These are phyloP conservation scores for Eleutherodactylus coqui DNA, from an alignment of 2,797 vertebrate genomes.

Conservation along the genomic window DNA sequence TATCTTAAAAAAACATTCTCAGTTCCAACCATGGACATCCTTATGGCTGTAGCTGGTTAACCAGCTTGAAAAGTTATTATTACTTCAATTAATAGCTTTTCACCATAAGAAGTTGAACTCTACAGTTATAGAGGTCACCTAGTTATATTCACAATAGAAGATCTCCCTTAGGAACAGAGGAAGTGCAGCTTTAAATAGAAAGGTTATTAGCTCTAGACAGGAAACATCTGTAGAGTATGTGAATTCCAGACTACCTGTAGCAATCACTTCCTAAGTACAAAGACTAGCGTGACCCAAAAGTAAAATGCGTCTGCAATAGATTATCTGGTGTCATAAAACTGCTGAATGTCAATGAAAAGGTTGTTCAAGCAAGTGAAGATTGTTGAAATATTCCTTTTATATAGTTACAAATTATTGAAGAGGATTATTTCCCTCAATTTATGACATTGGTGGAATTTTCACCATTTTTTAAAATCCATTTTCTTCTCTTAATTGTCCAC, in stretches of 20 bases:
- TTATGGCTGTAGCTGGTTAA: not conserved
- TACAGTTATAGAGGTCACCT: constrained; percentile 19
- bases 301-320: constrained; percentile 4
- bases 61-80: not conserved
- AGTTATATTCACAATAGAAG: constrained; percentile 26
- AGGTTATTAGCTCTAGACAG: constrained; percentile 42
- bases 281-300: constrained; percentile 12
- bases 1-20: not conserved
- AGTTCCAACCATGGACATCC: not conserved
- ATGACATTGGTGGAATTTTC: not conserved
- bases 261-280: constrained; percentile 26
- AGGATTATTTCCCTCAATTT: not conserved
- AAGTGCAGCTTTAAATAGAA: constrained; percentile 46
- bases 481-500: not conserved
- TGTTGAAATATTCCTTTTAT: not conserved
- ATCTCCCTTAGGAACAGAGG: constrained; percentile 4
- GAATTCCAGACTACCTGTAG: constrained; percentile 44
- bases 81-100: constrained; percentile 7
- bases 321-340: constrained; percentile 25
- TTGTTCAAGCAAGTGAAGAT: not conserved
- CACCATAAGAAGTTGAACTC: constrained; percentile 19
- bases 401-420: not conserved
- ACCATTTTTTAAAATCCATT: not conserved
- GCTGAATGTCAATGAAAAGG: not conserved
- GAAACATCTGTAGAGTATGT: constrained; percentile 52